Conservation (phyloP, 2,888 invertebrate genomes). For the Helicoverpa assulta region DNA sequence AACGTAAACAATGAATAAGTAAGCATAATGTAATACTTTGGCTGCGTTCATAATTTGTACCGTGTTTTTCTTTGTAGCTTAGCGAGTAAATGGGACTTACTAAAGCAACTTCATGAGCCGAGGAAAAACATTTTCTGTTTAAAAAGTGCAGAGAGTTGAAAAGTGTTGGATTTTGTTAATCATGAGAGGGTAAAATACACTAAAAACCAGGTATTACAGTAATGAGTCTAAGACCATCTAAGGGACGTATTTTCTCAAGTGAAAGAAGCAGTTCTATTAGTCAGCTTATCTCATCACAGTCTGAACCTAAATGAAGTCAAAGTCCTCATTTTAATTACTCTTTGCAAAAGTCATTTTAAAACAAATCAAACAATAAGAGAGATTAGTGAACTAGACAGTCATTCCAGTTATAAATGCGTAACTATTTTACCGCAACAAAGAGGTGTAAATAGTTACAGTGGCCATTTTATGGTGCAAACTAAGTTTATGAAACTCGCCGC, state of each 20-base stretch:
- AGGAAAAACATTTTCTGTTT: conserved; percentile 17
- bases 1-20: conserved; percentile 57
- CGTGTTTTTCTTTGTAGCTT: conserved; percentile 24
- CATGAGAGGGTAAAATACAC: not conserved
- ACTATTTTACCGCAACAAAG: conserved; percentile 55
- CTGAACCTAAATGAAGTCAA: conserved; percentile 10
- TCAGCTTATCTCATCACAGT: conserved; percentile 13
- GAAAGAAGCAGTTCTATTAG: conserved; percentile 8
- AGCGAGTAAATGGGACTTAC: conserved; percentile 26
- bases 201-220: not conserved
- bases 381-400: conserved; percentile 47
- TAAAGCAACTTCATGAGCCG: conserved; percentile 8
- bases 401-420: conserved; percentile 43
- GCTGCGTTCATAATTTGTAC: conserved; percentile 48
- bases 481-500: conserved; percentile 59
- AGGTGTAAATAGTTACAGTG: conserved; percentile 67
- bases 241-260: not conserved
- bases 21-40: conserved; percentile 45
- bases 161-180: conserved; percentile 14
- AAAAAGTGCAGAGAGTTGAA: conserved; percentile 22
- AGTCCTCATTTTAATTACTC: conserved; percentile 30
- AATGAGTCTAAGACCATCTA: conserved; percentile 5
- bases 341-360: conserved; percentile 35
- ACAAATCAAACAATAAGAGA: conserved; percentile 48
- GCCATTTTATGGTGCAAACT: conserved; percentile 67